Percentiles rank a stretch among this genome's conserved stretches.
These are phyloP conservation scores for Malurus splendens DNA, from an alignment of 2,797 vertebrate species.

Conservation along the genomic window DNA sequence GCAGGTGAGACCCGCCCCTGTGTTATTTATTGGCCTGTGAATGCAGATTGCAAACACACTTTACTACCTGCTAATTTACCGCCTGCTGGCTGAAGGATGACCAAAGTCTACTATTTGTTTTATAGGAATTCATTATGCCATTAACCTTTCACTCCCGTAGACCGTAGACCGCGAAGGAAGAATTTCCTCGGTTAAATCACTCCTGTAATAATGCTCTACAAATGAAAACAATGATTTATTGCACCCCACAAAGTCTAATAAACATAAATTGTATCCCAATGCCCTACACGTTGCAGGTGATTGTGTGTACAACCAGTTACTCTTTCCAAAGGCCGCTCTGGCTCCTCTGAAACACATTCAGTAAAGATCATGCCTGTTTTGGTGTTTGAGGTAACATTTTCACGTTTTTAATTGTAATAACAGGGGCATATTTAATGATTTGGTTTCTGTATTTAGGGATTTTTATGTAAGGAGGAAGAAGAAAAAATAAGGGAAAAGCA, in stretches of 20 bases:
- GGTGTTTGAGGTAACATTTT: neutral
- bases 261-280: constrained; percentile 47
- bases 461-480: neutral
- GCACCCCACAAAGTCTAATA: constrained; percentile 14
- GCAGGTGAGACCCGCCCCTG: constrained; percentile 22
- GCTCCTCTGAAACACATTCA: neutral
- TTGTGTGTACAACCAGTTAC: neutral
- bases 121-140: constrained; percentile 61
- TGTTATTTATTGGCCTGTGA: constrained; percentile 47
- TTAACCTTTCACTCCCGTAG: constrained; percentile 61
- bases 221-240: constrained; percentile 58
- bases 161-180: constrained; percentile 21
- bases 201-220: constrained; percentile 45
- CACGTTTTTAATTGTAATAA: accelerated
- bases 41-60: constrained; percentile 45
- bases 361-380: neutral
- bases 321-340: neutral
- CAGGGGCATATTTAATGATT: no score
- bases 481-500: neutral
- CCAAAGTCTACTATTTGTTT: constrained; percentile 61
- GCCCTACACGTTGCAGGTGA: neutral
- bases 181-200: constrained; percentile 46
- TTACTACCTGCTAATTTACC: constrained; percentile 70
- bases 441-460: neutral
- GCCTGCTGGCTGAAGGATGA: constrained; percentile 55